These are phyloP conservation scores for Pseudococcus longispinus DNA, from an alignment of 2,888 invertebrate species.

Conservation along the genomic window DNA sequence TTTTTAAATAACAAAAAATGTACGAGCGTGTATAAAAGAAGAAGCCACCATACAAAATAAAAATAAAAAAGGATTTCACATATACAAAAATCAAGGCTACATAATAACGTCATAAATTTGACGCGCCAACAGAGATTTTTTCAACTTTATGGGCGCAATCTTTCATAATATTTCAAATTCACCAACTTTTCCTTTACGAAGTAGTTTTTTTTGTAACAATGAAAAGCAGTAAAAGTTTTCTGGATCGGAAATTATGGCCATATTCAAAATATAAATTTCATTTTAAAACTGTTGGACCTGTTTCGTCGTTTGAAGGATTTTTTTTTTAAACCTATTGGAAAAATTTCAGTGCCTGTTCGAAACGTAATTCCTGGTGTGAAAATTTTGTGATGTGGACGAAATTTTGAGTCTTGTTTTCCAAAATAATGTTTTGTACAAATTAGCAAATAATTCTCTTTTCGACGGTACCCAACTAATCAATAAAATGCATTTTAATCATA, in stretches of 20 bases:
- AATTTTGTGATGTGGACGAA: background rate
- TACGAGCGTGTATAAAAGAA: background rate
- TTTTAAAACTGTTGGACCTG: background rate
- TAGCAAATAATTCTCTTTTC: too few species aligned
- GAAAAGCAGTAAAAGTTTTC: slow-evolving; percentile 2
- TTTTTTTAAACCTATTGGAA: background rate
- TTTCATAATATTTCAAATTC: slow-evolving; percentile 18
- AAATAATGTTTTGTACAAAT: background rate
- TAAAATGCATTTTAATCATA: too few species aligned
- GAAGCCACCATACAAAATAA: background rate
- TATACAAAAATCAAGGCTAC: slow-evolving; percentile 11
- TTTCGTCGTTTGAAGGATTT: background rate
- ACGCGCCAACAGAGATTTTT: background rate
- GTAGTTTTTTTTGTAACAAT: slow-evolving; percentile 1
- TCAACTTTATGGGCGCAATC: background rate
- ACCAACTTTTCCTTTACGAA: background rate
- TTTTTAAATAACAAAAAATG: background rate
- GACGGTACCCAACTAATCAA: too few species aligned
- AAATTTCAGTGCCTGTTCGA: background rate
- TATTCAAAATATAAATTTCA: slow-evolving; percentile 7
- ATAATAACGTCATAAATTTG: slow-evolving; percentile 9
- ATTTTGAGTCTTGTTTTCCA: background rate
- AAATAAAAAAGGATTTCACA: background rate
- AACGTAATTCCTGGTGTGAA: background rate
- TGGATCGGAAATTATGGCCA: slow-evolving; percentile 1